Evolutionary conservation across 30 jellyfish, hydroid and myxozoan species (phyloP).

Genomic region (Turritopsis dohrnii): DNA sequence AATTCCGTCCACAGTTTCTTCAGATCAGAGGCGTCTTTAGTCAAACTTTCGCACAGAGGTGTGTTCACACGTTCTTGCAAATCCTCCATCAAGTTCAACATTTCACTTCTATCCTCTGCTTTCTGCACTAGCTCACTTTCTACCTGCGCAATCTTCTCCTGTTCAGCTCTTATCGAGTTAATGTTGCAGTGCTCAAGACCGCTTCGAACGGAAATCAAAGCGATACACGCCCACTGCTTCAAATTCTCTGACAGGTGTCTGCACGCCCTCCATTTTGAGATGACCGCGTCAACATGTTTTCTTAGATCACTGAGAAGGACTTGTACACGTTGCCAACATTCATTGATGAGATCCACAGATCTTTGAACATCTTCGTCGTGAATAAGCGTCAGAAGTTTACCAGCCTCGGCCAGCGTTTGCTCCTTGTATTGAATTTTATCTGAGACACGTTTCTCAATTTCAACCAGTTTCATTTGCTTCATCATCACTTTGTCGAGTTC

Average conservation of each 20-base stretch:
- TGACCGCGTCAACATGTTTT: slow-evolving; percentile 3
- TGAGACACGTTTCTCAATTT: slow-evolving; percentile 52
- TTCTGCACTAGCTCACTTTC: slow-evolving; percentile 5
- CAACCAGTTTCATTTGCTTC: slow-evolving; percentile 66
- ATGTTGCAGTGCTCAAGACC: slow-evolving; percentile 16
- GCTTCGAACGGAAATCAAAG: slow-evolving; percentile 17
- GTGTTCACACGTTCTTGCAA: neutral
- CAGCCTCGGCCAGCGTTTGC: slow-evolving; percentile 53
- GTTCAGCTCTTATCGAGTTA: slow-evolving; percentile 10
- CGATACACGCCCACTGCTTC: slow-evolving; percentile 7
- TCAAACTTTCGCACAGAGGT: slow-evolving; percentile 4
- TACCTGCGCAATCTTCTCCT: neutral
- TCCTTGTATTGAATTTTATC: slow-evolving; percentile 62
- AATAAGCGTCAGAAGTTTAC: slow-evolving; percentile 30
- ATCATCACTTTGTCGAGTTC: slow-evolving; percentile 65
- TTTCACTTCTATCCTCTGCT: neutral
- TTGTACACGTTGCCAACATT: slow-evolving; percentile 9
- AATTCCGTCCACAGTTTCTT: slow-evolving; percentile 22
- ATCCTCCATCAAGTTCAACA: neutral
- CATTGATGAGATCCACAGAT: neutral
- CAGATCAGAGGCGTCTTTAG: neutral
- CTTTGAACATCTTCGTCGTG: slow-evolving; percentile 14
- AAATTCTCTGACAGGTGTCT: slow-evolving; percentile 3
- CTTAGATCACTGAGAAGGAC: neutral
- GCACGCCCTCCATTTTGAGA: slow-evolving; percentile 21